Percentiles rank a stretch among this genome's conserved stretches.
Evolutionary conservation across 2,113 vertebrate species (phyloP).

Genomic region (Pandion haliaetus): DNA sequence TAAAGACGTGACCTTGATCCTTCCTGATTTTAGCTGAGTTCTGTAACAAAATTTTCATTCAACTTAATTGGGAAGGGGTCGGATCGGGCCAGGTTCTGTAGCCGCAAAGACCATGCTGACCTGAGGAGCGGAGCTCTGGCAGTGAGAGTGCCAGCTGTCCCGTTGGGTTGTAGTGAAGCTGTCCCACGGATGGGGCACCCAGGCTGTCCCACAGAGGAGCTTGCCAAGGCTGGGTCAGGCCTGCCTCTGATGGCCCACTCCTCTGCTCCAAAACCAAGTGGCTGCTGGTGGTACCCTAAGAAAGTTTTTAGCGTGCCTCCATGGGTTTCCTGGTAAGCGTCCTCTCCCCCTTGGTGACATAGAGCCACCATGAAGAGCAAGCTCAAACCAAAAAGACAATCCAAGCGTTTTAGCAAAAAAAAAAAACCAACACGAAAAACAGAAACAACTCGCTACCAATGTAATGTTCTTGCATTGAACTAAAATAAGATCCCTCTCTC

Average conservation of each 20-base stretch:
- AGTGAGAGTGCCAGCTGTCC: not conserved
- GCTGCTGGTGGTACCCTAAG: not conserved
- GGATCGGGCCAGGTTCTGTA: not conserved
- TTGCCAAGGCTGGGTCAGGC: not conserved
- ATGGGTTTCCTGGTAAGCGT: not conserved
- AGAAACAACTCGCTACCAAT: not conserved
- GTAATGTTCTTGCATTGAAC: not conserved
- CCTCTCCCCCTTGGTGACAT: not conserved
- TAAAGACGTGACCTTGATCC: not conserved
- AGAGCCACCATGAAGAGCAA: conserved; percentile 13
- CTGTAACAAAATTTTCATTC: not conserved
- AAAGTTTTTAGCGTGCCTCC: not conserved
- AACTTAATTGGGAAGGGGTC: not conserved
- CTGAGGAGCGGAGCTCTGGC: not conserved
- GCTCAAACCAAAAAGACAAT: conserved; percentile 65
- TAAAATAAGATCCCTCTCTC: conserved; percentile 16
- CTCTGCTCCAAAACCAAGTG: not conserved
- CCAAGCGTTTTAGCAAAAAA: not conserved
- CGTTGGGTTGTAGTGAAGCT: not conserved
- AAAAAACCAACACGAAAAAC: not conserved
- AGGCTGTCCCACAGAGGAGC: not conserved
- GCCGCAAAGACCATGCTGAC: not conserved
- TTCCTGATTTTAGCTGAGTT: not conserved
- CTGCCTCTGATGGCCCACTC: not conserved
- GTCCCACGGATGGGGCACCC: not conserved